Base-by-base conservation (phyloP, 2,113 vertebrate genomes). In the Gracilinanus agilis region DNA sequence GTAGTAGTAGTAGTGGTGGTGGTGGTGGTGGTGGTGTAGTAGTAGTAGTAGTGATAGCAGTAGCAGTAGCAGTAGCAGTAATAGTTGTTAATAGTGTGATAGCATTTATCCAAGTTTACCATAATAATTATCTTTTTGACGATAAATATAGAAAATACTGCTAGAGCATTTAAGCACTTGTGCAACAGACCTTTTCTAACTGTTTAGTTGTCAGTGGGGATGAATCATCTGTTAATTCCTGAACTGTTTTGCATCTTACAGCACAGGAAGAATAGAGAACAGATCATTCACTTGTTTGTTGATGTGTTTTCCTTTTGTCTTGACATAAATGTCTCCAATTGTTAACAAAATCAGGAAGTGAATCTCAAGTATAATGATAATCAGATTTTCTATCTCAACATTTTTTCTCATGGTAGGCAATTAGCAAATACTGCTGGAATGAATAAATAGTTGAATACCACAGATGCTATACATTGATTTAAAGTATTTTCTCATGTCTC, bases 111-210 rank as follows among this genome's bases (percentile, higher is more conserved):
- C 5, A 5, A 49, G 3, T 49, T 49, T 49, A 49, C n/a, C 83
- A 55, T 92, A 91, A 53, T 58, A 94, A 91, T 94, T 12, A 55
- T 34, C 83, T 90, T 44, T 94, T 58, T 58, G 34, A 94, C 89
- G 90, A 67, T 49, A 92, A 53, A 58, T 75, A 91, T 93, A 94
- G 92, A 23, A 94, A 92, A 67, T 55, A 94, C 89, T 94, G 96
- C 90, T 9, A 25, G 53, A 55, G 67, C 8, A 44, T 9, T 95
- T 89, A 54, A 89, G 23, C 21, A 95, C 89, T 90, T 95, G 90
- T 94, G 92, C 93, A 67, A 93, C 53, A 96, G 91, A 95, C 92
- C 25, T 92, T 90, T 97, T 94, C 29, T 25, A 25, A 89, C 55
- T 92, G 29, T 95, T 91, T 91, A 49, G 88, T 89, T 94, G 16